These are phyloP conservation scores for Echinarachnius parma DNA, from an alignment of 53 echinoderm and acorn worm genomes.

Conservation along the genomic window DNA sequence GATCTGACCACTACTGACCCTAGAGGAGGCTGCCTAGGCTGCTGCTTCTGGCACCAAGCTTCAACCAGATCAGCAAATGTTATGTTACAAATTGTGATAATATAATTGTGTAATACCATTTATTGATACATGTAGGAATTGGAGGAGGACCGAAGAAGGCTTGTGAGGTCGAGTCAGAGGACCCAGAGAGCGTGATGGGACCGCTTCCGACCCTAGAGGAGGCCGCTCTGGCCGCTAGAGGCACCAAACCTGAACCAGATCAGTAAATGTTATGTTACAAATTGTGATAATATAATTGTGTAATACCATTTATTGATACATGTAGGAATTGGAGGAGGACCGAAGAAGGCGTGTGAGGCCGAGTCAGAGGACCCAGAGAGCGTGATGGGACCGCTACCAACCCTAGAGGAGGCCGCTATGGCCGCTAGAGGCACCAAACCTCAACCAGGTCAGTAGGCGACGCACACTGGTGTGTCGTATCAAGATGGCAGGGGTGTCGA, in stretches of 20 bases:
- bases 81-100: too few relatives aligned
- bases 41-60: conserved; percentile 65
- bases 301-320: too few relatives aligned
- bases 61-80: conserved; percentile 40
- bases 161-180: conserved; percentile 11
- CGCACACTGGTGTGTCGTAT: too few relatives aligned
- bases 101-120: too few relatives aligned
- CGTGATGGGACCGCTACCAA: conserved; percentile 74
- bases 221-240: conserved; percentile 72
- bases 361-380: conserved; percentile 33
- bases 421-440: conserved; percentile 69
- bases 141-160: neutral
- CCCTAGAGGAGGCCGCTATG: conserved; percentile 83
- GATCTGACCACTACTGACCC: conserved; percentile 65
- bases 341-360: neutral
- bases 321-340: neutral
- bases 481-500: too few relatives aligned
- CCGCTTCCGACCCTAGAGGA: conserved; percentile 78
- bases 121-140: neutral
- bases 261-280: too few relatives aligned
- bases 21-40: conserved; percentile 73
- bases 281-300: too few relatives aligned
- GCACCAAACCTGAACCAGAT: conserved; percentile 62
- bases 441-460: conserved; percentile 57
- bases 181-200: conserved; percentile 45